These are phyloP conservation scores for Amorpha juglandis DNA, from an alignment of 2,888 invertebrate species.

Conservation along the genomic window DNA sequence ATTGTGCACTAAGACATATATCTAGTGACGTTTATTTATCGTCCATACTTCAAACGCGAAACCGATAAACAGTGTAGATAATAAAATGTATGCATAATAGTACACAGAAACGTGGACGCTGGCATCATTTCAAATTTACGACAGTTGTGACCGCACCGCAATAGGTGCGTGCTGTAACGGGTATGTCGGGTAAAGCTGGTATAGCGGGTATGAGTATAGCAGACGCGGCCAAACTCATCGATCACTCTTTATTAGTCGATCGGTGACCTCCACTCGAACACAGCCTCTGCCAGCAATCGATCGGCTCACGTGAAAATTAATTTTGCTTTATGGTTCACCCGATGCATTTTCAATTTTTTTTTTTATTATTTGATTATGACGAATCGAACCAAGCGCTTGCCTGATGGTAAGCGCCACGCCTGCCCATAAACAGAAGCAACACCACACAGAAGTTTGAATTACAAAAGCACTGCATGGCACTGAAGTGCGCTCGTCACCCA, in stretches of 20 bases:
- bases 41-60: slow-evolving; percentile 37
- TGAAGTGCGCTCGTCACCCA: no score
- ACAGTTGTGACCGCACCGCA: slow-evolving; percentile 36
- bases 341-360: not conserved
- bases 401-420: no score
- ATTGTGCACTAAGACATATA: not conserved
- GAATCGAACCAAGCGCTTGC: no score
- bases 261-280: slow-evolving; percentile 26
- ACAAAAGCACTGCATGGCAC: no score
- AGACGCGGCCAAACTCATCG: slow-evolving; percentile 37
- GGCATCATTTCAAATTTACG: slow-evolving; percentile 59
- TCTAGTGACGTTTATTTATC: slow-evolving; percentile 17
- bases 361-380: no score
- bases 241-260: slow-evolving; percentile 56
- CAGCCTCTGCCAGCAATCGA: slow-evolving; percentile 31
- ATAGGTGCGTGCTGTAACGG: slow-evolving; percentile 14
- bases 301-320: slow-evolving; percentile 28
- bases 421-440: no score
- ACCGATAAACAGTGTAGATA: slow-evolving; percentile 47
- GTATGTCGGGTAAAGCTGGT: slow-evolving; percentile 1
- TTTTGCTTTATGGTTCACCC: slow-evolving; percentile 14
- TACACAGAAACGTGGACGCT: slow-evolving; percentile 41
- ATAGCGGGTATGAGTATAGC: not conserved
- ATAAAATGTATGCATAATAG: slow-evolving; percentile 48
- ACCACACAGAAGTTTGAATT: no score